A percentile compares a stretch with the other conserved stretches of the same genome.
Evolutionary conservation across 2,113 vertebrate species (phyloP).

Genomic region (Calidris pugnax): DNA sequence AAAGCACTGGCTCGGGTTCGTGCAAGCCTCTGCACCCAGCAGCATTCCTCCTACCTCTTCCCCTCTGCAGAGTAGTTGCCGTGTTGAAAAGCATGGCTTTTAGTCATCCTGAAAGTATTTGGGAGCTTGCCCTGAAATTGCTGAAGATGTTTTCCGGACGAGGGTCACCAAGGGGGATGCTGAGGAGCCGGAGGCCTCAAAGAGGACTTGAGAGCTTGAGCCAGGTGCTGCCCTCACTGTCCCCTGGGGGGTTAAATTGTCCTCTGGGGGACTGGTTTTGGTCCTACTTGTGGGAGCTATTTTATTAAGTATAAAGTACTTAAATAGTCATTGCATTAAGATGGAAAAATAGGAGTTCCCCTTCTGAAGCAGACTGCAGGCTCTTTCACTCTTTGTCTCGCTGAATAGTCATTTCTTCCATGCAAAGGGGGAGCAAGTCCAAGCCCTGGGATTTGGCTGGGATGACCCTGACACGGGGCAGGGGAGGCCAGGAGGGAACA

Average conservation of each 20-base stretch:
- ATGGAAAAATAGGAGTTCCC: not conserved
- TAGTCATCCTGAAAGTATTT: constrained; percentile 42
- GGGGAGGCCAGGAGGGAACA: not conserved
- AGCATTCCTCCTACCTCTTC: not conserved
- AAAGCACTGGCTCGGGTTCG: rapidly evolving
- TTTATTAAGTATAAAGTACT: not conserved
- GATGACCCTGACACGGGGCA: rapidly evolving
- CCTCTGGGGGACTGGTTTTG: not conserved
- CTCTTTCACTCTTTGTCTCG: not conserved
- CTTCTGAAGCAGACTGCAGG: not conserved
- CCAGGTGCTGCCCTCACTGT: not conserved
- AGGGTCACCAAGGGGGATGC: not conserved
- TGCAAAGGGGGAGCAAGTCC: not conserved
- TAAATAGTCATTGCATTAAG: not conserved
- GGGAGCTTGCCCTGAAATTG: not conserved
- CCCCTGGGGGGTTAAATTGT: not conserved
- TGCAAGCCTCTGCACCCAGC: not conserved
- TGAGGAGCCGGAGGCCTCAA: not conserved
- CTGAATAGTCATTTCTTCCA: not conserved
- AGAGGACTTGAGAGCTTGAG: not conserved
- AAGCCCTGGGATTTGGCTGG: not conserved
- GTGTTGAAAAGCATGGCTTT: constrained; percentile 15
- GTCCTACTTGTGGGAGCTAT: not conserved
- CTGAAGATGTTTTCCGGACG: not conserved
- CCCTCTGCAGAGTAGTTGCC: not conserved